Base-by-base conservation (phyloP, 2,797 vertebrate genomes). In the Lophotriccus pileatus region DNA sequence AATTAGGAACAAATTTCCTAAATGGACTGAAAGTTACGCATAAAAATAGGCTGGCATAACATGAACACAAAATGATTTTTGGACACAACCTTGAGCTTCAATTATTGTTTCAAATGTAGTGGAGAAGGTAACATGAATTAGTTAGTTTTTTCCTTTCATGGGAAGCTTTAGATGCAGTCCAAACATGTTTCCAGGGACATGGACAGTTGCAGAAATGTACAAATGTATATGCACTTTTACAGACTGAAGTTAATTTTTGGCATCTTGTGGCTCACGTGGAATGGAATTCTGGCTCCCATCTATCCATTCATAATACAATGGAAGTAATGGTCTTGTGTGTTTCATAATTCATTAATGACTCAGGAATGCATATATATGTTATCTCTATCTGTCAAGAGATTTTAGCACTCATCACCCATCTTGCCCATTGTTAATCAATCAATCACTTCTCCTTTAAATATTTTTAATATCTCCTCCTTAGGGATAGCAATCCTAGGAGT, bases 401-500 rank as follows among this genome's bases (percentile, higher is more conserved):
- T 88, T 82, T 67, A 69, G 6, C 25, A 56, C 8, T 18, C 4
- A 10, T 44, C 47, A 7, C 8, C 39, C 20, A 14, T 88, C 50
- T 55, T 4, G 0, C 67, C 67, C 15, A 41, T 12, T 52, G 28
- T 75, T 74, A 55, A 37, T 36, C 11, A 39, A 8, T 52, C 3
- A 12, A 43, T 70, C 17, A 37, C 7, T 6, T 41, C 6, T 2
- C 3, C 6, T 66, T 69, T 30, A 68, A 52, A 27, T 36, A 2
- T 27, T 28, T 78, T 68, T 56, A 66, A 3, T 74, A 74, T 14
- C 7, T 49, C 3, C 11, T 82, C 6, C 17, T 10, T 52, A 53
- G 13, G 49, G 13, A n/a, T 2, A 0, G 0, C 24, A 62, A 41
- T 37, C 23, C 8, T 32, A 46, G 39, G 34, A 75, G 13, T n/a